Evolutionary conservation across 2,888 invertebrate species (phyloP), one percentile per base, ranked within the genome.

Genomic region (Suillia variegata): DNA sequence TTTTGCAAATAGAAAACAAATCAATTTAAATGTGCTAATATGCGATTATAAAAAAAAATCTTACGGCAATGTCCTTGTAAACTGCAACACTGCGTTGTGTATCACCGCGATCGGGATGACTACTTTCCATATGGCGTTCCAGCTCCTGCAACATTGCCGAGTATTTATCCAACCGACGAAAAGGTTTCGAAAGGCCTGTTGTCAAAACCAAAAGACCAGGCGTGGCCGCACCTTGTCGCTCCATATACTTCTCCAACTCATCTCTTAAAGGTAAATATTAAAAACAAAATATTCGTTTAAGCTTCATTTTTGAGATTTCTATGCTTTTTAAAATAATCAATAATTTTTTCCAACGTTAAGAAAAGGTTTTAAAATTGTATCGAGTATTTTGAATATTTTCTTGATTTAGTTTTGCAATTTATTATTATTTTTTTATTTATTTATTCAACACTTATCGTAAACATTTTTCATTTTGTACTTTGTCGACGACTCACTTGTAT

Each of bases 61-160:
- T 86, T 83, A 96, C 96, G 70, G 94, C 91, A 74, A 99, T 92
- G 74, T 98, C 97, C 80, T 96, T 94, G 80, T 94, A 99, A 34
- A 98, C 93, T 67, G 91, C 90, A 64, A 96, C 92, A 47, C 98
- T 96, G 66, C 98, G 87, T 81, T 98, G 98, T 0, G 97, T 94
- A 78, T 99, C 98, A 1, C 98, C 98, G 67, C 98, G 86, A 81
- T 99, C 99, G 0, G 92, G 89, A 82, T 99, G 97, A 67, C 91
- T 92, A 80, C 96, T 96, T 80, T 96, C 96, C 56, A 98, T 92
- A 78, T 98, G 97, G 61, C 98, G 85, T 70, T 98, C 97, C 62
- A 98, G 83, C 80, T 99, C 98, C 80, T 98, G 96, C 54, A 98
- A 84, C 88, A 94, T 91, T 2, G 92, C 91, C 1, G 96, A 92